Conservation (phyloP, 2,888 invertebrate species). For the Lacanobia wlatinum region DNA sequence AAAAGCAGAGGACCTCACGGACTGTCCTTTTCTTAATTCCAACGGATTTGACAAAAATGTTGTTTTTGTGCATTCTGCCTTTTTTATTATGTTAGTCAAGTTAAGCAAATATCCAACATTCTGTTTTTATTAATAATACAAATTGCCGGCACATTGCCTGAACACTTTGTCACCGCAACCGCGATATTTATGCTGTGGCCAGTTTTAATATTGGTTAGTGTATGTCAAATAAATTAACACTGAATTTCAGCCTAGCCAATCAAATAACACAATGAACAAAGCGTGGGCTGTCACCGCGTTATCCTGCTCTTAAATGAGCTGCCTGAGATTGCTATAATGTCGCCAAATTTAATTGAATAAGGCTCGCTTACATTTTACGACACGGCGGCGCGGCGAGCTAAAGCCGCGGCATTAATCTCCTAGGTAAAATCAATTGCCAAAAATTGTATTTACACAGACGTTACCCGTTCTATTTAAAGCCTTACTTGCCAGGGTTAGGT, state of each 20-base stretch:
- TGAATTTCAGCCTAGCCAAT: constrained; percentile 69
- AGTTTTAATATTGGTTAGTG: constrained; percentile 51
- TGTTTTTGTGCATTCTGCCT: neutral
- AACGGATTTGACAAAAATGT: neutral
- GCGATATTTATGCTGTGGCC: constrained; percentile 36
- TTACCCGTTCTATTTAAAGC: constrained; percentile 69
- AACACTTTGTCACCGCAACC: constrained; percentile 32
- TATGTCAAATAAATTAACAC: constrained; percentile 59
- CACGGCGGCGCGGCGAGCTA: constrained; percentile 78
- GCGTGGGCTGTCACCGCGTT: constrained; percentile 76
- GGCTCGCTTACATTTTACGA: constrained; percentile 89
- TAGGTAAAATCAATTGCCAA: constrained; percentile 88
- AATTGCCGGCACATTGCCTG: constrained; percentile 15
- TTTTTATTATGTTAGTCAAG: neutral
- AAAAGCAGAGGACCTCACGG: constrained; percentile 11
- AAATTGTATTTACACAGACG: constrained; percentile 82
- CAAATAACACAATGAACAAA: constrained; percentile 78
- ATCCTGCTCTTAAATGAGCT: constrained; percentile 83
- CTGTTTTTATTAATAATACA: constrained; percentile 22
- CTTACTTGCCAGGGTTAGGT: constrained; percentile 76
- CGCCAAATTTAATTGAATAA: constrained; percentile 90
- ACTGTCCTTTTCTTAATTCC: neutral
- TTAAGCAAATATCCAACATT: neutral
- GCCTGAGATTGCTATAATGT: constrained; percentile 88
- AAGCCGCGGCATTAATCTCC: constrained; percentile 88